Evolutionary conservation across 2,797 vertebrate genomes (phyloP), one percentile per base, ranked within the genome.

Genomic region (Parambassis ranga): DNA sequence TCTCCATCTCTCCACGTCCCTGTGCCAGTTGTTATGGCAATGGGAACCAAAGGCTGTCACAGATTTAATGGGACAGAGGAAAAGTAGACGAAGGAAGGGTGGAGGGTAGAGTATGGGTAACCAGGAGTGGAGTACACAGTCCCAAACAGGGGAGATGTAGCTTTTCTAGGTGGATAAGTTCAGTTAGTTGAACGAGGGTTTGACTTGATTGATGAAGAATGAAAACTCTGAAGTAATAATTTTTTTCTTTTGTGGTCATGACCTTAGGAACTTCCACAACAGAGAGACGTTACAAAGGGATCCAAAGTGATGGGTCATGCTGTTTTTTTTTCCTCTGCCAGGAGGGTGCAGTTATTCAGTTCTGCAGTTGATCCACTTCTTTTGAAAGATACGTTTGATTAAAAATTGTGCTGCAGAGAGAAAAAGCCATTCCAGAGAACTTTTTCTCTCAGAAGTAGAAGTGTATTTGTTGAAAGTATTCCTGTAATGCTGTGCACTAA

Each of bases 21-120:
- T 59, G 63, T 53, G 69, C 55, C 81, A 81, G 83, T 89, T 89
- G 86, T 90, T 87, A 82, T 88, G 85, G 85, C 81, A 76, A 90
- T 89, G 72, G 63, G 62, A 60, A 64, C 67, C 48, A 55, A 67
- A 47, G 44, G 65, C 76, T 83, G 86, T 87, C 85, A 89, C 60
- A 69, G 78, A 82, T 76, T 81, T 86, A 87, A 91, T 84, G 69
- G 78, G 80, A 78, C 56, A 39, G 37, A 63, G 50, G 61, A 35
- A 57, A 75, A 65, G n/a, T 15, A 65, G 16, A 52, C 58, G 56
- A 38, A 39, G 37, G 47, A 56, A 26, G 61, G 69, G 52, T 61
- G 77, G 82, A 26, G 61, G 69, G 52, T 61, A 77, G 82, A 62
- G 60, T 46, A 16, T 55, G 63, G 68, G 70, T 43, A 62, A 71